Base-by-base conservation (phyloP, 2,888 invertebrate genomes). In the Leptinotarsa haldemani region DNA sequence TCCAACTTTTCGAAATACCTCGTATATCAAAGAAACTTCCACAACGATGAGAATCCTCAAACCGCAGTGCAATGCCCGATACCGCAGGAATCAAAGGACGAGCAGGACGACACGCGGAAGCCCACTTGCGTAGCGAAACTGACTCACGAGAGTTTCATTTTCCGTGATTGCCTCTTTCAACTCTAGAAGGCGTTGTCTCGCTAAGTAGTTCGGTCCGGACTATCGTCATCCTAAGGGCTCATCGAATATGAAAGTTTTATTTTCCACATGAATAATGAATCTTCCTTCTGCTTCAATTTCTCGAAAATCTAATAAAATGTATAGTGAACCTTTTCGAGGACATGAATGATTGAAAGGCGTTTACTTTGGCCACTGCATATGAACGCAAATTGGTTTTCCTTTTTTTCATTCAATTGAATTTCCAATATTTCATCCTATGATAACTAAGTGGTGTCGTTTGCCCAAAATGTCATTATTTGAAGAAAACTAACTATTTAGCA, bases 101-200 rank as follows among this genome's bases (percentile, higher is more conserved):
- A 64, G n/a, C 63, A 63, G 66, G 64, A 70, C 74, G 76, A 74
- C 74, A 77, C 76, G 76, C 68, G 63, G 68, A 70, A 70, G 72
- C 70, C 76, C 70, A 67, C 65, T 70, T 70, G 72, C 73, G 74
- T 70, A 58, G 70, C 68, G 69, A 68, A 73, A 77, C 74, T 77
- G 76, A 66, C 73, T 65, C 76, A 70, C 74, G 66, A 66, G 70
- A 70, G 15, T 20, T 30, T 67, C 52, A 70, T 74, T 77, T 77
- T 77, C 74, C 53, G 52, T 70, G 69, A 69, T 77, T 74, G 70
- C 66, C 68, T 65, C 64, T 71, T 40, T 58, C 65, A 70, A 67
- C 76, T 70, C 72, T 70, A 77, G 76, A 61, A 69, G 76, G 76
- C 76, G 76, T 40, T 25, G 30, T 61, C 30, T 30, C 15, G 1